Base-by-base conservation (phyloP, 2,888 invertebrate genomes). In the Chaitophorus viminalis region DNA sequence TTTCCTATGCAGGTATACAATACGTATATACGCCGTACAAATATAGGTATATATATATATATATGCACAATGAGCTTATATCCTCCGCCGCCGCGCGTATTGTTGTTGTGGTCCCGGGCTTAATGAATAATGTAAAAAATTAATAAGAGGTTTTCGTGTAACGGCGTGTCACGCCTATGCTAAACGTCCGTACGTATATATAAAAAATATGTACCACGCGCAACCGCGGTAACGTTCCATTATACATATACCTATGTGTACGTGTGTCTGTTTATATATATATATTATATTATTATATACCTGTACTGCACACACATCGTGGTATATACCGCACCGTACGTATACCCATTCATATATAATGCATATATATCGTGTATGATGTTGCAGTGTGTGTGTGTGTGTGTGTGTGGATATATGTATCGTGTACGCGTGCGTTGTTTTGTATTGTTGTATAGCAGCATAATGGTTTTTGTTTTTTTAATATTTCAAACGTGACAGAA, bases 81-180 rank as follows among this genome's bases (percentile, higher is more conserved):
- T 70, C 81, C 70, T 70, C 81, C 52, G 82, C n/a, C n/a, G n/a
- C n/a, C 29, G 60, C 54, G 75, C 46, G 46, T 3, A 46, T 11
- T 31, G 74, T 76, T 84, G 76, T 76, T 65, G 77, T 33, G 84
- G 84, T 85, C 77, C 17, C 46, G 29, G 65, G 68, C 77, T 85
- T 86, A 86, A 86, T 86, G 85, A 86, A 86, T 86, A 86, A 86
- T 86, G 85, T 86, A 78, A 78, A 70, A 77, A 77, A 85, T 84
- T 84, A 84, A 84, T 84, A 60, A 84, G 65, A 76, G 84, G 84
- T 84, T 76, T 84, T 72, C 76, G 83, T 84, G 60, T 75, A 60
- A 83, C 83, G 74, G 75, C 83, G 74, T 54, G 75, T 75, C 84
- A 84, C 84, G 84, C 84, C 84, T 65, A 65, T 84, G 65, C 75